Percentiles rank a stretch among this genome's conserved stretches.
Evolutionary conservation across 2,113 vertebrate genomes (phyloP).

Genomic region (Silurus glanis): DNA sequence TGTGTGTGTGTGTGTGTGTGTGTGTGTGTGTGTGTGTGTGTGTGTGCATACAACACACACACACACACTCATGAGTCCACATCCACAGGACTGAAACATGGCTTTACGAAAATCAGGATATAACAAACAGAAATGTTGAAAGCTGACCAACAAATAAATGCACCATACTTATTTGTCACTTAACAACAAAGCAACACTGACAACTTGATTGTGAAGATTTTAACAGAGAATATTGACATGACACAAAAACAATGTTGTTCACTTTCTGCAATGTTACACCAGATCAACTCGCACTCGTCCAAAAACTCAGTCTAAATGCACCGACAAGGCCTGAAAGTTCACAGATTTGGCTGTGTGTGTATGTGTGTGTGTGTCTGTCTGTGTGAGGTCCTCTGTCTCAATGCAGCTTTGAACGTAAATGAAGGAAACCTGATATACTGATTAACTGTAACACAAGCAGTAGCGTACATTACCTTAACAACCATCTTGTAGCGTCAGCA

Average conservation of each 20-base stretch:
- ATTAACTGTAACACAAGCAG: conserved; percentile 32
- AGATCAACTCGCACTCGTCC: conserved; percentile 5
- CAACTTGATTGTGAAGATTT: conserved; percentile 47
- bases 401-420: conserved; percentile 16
- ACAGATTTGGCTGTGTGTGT: conserved; percentile 36
- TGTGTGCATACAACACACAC: background rate
- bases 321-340: conserved; percentile 42
- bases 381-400: conserved; percentile 24
- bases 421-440: conserved; percentile 30
- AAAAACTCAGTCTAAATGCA: conserved; percentile 25
- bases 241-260: conserved; percentile 45
- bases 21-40: background rate
- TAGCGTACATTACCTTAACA: conserved; percentile 35
- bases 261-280: conserved; percentile 40
- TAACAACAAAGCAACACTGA: conserved; percentile 43
- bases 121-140: conserved; percentile 44
- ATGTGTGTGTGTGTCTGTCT: conserved; percentile 22
- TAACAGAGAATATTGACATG: conserved; percentile 51
- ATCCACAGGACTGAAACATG: conserved; percentile 42
- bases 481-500: conserved; percentile 29
- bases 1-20: background rate
- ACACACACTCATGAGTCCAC: conserved; percentile 10
- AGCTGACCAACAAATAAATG: conserved; percentile 43
- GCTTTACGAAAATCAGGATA: conserved; percentile 52
- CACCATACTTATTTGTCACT: conserved; percentile 47